These are phyloP conservation scores for Rhinolophus sinicus DNA, from an alignment of 2,113 vertebrate genomes.

Conservation along the genomic window DNA sequence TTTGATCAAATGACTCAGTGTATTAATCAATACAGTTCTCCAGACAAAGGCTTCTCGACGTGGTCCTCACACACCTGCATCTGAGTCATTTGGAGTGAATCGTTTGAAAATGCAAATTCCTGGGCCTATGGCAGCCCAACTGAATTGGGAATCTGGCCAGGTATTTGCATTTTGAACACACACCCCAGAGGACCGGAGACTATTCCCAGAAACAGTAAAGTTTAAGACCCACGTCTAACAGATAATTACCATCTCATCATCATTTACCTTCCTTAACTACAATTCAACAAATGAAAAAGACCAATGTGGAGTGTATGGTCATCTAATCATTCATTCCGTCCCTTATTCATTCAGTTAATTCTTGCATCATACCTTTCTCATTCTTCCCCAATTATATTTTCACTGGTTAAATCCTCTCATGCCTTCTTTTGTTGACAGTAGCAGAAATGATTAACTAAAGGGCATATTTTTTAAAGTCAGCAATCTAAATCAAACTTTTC, in stretches of 20 bases:
- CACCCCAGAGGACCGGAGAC: not conserved
- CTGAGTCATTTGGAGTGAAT: not conserved
- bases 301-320: not conserved
- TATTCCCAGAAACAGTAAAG: not conserved
- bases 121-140: not conserved
- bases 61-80: not conserved
- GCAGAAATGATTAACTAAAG: conserved; percentile 1
- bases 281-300: not conserved
- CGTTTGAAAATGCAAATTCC: not conserved
- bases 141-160: not conserved
- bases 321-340: not conserved
- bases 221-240: not conserved
- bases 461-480: conserved; percentile 34
- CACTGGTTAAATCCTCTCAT: not conserved
- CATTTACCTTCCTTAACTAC: not conserved
- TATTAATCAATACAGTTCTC: not conserved
- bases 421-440: not conserved
- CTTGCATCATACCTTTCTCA: not conserved
- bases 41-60: not conserved
- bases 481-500: conserved; percentile 54
- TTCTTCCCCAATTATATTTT: not conserved
- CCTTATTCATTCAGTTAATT: not conserved
- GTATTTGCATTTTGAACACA: not conserved
- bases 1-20: not conserved
- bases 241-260: not conserved